Conservation (phyloP, 2,888 invertebrate species). For the Eubasilissa splendida region DNA sequence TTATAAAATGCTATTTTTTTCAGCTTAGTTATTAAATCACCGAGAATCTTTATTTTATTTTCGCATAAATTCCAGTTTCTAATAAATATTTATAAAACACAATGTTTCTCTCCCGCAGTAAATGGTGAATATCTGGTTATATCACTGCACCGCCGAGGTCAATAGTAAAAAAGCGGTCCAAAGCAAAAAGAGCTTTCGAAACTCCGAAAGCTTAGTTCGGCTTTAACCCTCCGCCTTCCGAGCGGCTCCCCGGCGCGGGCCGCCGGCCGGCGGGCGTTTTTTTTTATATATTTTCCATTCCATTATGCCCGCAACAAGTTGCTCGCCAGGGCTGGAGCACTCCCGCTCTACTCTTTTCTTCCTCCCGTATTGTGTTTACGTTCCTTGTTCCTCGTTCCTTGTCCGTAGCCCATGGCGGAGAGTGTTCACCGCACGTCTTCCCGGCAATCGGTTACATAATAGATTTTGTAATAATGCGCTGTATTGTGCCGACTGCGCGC, state of each 20-base stretch:
- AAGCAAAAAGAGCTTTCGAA: conserved; percentile 16
- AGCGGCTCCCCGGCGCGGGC: conserved; percentile 8
- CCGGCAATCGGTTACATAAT: conserved; percentile 28
- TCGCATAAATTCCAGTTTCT: no score
- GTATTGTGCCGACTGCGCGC: conserved; percentile 23
- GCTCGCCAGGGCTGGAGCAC: conserved; percentile 41
- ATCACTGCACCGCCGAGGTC: background rate
- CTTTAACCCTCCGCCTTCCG: background rate
- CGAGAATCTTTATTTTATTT: no score
- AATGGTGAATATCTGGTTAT: no score
- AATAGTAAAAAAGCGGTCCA: background rate
- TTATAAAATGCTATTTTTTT: no score
- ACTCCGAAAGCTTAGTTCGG: conserved; percentile 1
- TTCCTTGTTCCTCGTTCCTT: background rate
- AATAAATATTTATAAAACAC: no score
- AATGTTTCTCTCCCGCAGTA: no score
- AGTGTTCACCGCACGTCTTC: conserved; percentile 3
- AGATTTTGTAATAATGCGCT: conserved; percentile 10
- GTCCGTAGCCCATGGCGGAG: background rate
- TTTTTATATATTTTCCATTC: conserved; percentile 31
- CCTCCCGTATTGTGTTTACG: conserved; percentile 6
- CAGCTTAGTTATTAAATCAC: no score
- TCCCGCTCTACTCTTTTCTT: conserved; percentile 15
- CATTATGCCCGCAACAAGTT: conserved; percentile 45
- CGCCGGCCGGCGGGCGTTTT: background rate